These are phyloP conservation scores for Neostethus bicornis DNA, from an alignment of 2,797 vertebrate genomes.

Conservation along the genomic window DNA sequence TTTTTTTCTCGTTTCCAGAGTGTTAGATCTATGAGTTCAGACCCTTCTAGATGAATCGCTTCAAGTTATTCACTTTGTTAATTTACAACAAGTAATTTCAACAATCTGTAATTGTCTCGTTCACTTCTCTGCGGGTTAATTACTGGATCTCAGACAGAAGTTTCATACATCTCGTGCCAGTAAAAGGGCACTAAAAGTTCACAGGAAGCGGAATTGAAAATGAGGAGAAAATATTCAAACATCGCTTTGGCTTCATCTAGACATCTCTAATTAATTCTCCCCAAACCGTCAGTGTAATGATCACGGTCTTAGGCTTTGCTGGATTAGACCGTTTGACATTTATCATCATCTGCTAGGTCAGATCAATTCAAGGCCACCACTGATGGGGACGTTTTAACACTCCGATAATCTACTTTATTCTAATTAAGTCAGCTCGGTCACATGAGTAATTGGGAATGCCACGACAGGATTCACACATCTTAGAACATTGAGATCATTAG, in stretches of 20 bases:
- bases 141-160: slow-evolving; percentile 32
- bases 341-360: slow-evolving; percentile 27
- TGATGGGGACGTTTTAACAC: neutral
- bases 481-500: slow-evolving; percentile 6
- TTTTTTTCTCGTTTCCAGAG: too few species aligned
- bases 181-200: slow-evolving; percentile 42
- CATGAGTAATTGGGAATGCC: too few species aligned
- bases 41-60: neutral
- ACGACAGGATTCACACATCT: neutral
- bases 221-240: neutral
- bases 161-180: slow-evolving; percentile 48
- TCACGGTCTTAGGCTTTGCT: neutral
- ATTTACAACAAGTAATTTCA: too few species aligned
- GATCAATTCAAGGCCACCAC: slow-evolving; percentile 23
- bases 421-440: slow-evolving; percentile 24
- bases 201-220: slow-evolving; percentile 27
- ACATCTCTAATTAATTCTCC: slow-evolving; percentile 11
- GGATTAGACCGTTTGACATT: slow-evolving; percentile 13
- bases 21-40: neutral
- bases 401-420: slow-evolving; percentile 38
- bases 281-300: slow-evolving; percentile 1
- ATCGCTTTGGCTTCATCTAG: neutral
- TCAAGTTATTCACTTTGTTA: neutral
- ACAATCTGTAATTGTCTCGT: slow-evolving; percentile 50
- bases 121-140: slow-evolving; percentile 34